These are phyloP conservation scores for Quadriops clusia DNA, from an alignment of 2,888 invertebrate species.

Conservation along the genomic window DNA sequence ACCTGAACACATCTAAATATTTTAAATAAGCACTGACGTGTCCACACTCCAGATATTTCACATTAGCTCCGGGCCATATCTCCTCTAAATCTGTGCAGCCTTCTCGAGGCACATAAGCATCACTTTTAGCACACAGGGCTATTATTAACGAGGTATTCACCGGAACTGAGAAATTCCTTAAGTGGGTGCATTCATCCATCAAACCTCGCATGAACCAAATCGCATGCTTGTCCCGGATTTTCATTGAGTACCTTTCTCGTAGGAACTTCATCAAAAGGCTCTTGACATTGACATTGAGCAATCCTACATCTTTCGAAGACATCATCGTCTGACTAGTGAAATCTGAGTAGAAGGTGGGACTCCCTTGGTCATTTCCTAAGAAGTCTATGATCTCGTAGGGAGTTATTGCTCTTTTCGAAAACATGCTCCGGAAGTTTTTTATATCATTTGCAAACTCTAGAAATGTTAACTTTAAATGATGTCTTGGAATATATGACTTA, in stretches of 20 bases:
- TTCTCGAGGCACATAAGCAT: slow-evolving; percentile 82
- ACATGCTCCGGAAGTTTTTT: too few relatives aligned
- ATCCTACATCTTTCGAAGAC: too few relatives aligned
- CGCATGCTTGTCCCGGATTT: slow-evolving; percentile 67
- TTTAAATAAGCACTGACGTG: slow-evolving; percentile 84
- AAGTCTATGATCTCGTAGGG: too few relatives aligned
- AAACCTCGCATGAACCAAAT: slow-evolving; percentile 91
- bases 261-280: slow-evolving; percentile 17
- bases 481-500: too few relatives aligned
- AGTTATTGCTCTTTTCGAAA: too few relatives aligned
- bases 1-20: slow-evolving; percentile 83
- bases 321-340: too few relatives aligned
- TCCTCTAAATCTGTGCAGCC: slow-evolving; percentile 71
- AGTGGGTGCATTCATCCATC: slow-evolving; percentile 98
- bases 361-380: too few relatives aligned
- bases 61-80: slow-evolving; percentile 87
- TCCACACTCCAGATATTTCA: slow-evolving; percentile 77
- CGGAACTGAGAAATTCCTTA: slow-evolving; percentile 82
- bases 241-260: slow-evolving; percentile 33
- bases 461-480: too few relatives aligned
- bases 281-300: too few relatives aligned
- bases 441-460: too few relatives aligned
- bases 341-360: too few relatives aligned
- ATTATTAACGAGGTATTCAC: slow-evolving; percentile 83
- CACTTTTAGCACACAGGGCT: slow-evolving; percentile 79